Base-by-base conservation (phyloP, 2,888 invertebrate species). In the Heliconius hortense region DNA sequence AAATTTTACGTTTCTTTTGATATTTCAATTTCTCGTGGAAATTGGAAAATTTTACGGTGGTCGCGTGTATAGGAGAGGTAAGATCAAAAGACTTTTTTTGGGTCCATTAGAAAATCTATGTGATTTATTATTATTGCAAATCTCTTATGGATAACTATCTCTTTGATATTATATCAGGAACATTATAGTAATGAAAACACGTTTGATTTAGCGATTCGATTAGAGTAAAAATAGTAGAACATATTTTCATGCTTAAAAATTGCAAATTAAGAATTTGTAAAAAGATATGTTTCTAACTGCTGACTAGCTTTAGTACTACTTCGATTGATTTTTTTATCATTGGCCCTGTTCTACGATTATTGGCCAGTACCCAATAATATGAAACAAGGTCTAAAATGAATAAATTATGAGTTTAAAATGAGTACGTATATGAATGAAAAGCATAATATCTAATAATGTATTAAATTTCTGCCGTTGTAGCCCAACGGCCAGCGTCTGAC, bases 1-100 rank as follows among this genome's bases (percentile, higher is more conserved):
- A 59, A 35, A 35, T 35, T 35, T 35, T 35, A 35, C 18, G 43
- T 73, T 69, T 69, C 70, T 56, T 76, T 74, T 76, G 74, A 76
- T 76, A 71, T 39, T 31, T 10, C 21, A 31, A 28, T 62, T 72
- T 70, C 59, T n/a, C 21, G n/a, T 28, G 43, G 24, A n/a, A 59
- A 59, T 11, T 13, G n/a, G 11, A 24, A 69, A 53, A 63, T 63
- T 75, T 53, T 43, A 10, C 35, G 53, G 24, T 26, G 39, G n/a
- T n/a, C 53, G 13, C 59, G 15, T 53, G 26, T 71, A 18, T 39
- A 39, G 39, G 21, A 4, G 39, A 11, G 26, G 21, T 59, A 11
- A 26, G 66, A 56, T 35, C 64, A 56, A 68, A 74, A 48, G 73
- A 68, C n/a, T 71, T 43, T n/a, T 69, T 31, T 2, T 53, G 0